phyloP scores from a whole-genome alignment of 2,797 vertebrate genomes.

The Myiotriccus ornatus region DNA sequence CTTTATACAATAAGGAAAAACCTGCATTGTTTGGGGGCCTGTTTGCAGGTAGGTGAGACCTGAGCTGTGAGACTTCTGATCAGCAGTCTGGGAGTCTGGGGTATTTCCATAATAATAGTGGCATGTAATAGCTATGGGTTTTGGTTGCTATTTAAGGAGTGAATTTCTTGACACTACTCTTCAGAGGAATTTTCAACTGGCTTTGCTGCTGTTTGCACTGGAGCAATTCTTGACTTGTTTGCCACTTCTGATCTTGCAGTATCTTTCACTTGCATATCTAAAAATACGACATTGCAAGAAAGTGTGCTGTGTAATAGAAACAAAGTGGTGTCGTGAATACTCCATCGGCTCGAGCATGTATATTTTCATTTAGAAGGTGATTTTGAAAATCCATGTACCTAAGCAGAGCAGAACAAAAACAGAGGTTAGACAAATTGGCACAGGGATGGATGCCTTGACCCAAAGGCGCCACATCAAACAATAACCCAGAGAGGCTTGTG shows the following conservation, averaged over 20 bases:
- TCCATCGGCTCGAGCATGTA: background rate
- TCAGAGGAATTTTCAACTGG: background rate
- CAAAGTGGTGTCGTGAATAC: constrained; percentile 17
- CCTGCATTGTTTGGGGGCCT: background rate
- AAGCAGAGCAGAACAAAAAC: background rate
- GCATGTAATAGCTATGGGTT: background rate
- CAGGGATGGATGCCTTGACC: background rate
- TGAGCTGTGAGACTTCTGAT: background rate
- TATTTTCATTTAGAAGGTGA: background rate
- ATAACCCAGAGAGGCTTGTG: background rate
- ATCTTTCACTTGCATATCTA: background rate
- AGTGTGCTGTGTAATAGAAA: constrained; percentile 31
- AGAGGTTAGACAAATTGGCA: background rate
- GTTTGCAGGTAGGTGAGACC: background rate
- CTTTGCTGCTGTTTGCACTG: background rate
- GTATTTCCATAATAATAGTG: background rate
- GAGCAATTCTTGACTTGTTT: background rate
- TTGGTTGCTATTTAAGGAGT: background rate
- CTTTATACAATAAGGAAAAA: background rate
- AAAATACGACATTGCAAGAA: background rate
- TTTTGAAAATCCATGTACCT: background rate
- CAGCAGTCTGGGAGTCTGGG: background rate
- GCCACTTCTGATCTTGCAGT: background rate
- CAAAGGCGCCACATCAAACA: background rate
- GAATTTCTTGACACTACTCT: background rate